Base-by-base conservation (phyloP, 2,113 vertebrate species). In the Lichenostomus cassidix region DNA sequence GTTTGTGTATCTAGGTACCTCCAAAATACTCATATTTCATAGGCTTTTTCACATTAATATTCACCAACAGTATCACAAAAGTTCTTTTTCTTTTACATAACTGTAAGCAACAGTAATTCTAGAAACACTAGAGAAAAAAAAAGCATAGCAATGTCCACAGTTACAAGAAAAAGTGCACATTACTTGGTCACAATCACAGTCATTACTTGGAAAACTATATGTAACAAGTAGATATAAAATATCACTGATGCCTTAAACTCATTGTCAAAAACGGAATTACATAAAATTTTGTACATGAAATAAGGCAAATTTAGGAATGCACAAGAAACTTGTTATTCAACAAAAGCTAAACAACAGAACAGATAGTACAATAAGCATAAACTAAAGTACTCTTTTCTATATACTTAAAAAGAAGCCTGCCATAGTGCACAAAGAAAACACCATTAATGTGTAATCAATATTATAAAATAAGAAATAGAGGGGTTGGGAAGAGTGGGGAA, bases 21-120 rank as follows among this genome's bases (percentile, higher is more conserved):
- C 97, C 98, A 98, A 98, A 98, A 98, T 98, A 98, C 97, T 98
- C 96, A 98, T 98, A 98, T 98, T 98, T 98, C 98, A 98, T 98
- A 98, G 98, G 98, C 97, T 98, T 98, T 98, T 98, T 98, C 98
- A 98, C 98, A 98, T 98, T 98, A 98, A 98, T 98, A 97, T 98
- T 98, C 98, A 98, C 98, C 98, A 98, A 98, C 98, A 98, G 98
- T 98, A 98, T 98, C 98, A 98, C 98, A 98, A 98, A 98, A 98
- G 96, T 97, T 98, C 85, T 97, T 97, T 97, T 97, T 97, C 96
- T 97, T 97, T 97, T 97, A 98, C 96, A 29, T 97, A 98, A 98
- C 95, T 97, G 98, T 98, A 98, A 98, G 97, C 98, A 98, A 98
- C 98, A 98, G 94, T 98, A 98, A 98, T 98, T 97, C 98, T 98